Percentiles rank a stretch among this genome's conserved stretches.
These are phyloP conservation scores for Glossophaga mutica DNA, from an alignment of 2,797 vertebrate species.

Conservation along the genomic window DNA sequence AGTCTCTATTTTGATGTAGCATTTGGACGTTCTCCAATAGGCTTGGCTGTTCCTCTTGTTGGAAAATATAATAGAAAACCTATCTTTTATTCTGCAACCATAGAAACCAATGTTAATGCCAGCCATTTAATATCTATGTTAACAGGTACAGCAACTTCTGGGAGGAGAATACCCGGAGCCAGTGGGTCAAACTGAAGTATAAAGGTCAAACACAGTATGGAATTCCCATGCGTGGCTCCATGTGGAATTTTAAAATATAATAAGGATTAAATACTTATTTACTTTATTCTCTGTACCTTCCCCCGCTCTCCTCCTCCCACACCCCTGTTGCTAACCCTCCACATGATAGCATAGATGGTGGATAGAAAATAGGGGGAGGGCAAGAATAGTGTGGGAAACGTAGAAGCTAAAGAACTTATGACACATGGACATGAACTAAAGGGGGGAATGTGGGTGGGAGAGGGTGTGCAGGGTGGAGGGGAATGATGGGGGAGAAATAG, in stretches of 20 bases:
- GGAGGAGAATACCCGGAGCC: neutral
- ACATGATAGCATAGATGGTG: no score
- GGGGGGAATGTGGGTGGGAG: no score
- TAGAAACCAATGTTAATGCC: conserved; percentile 13
- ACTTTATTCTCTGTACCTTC: no score
- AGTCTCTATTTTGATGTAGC: neutral
- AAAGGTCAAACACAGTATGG: neutral
- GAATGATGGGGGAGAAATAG: no score
- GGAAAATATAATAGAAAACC: conserved; percentile 39
- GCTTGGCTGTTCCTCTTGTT: conserved; percentile 12
- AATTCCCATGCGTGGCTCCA: neutral
- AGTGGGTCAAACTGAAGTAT: neutral
- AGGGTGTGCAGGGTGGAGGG: no score
- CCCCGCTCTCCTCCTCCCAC: no score
- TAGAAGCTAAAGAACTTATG: no score
- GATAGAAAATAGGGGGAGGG: no score
- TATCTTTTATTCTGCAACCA: neutral
- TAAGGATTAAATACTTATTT: neutral
- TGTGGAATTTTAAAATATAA: neutral
- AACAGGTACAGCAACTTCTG: neutral
- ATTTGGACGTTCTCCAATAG: neutral
- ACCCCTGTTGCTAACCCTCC: no score
- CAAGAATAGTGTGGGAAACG: no score
- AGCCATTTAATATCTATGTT: neutral
- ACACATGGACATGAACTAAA: no score